Evolutionary conservation across 2,113 vertebrate species (phyloP).

Genomic region (Psittacara wagleri): DNA sequence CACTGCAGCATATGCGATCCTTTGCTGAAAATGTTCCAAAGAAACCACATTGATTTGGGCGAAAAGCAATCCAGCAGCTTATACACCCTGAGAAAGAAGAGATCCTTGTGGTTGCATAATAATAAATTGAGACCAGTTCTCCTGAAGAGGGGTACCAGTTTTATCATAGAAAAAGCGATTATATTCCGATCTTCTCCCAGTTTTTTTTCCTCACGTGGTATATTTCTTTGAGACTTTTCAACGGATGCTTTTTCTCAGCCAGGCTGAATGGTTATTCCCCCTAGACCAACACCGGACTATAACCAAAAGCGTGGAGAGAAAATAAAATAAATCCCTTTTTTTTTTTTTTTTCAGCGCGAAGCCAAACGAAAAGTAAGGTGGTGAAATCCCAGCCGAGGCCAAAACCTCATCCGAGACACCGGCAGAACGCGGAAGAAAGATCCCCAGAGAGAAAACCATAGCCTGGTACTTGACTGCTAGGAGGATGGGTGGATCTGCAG

Average conservation of each 20-base stretch:
- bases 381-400: conserved; percentile 77
- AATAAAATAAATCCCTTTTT: conserved; percentile 25
- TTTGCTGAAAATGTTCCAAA: conserved; percentile 99
- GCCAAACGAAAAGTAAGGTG: conserved; percentile 74
- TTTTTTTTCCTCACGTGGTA: conserved; percentile 91
- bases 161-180: conserved; percentile 91
- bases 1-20: conserved; percentile 99
- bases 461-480: conserved; percentile 88
- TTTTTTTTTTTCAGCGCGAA: conserved; percentile 70
- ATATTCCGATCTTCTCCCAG: conserved; percentile 90
- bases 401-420: conserved; percentile 86
- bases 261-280: conserved; percentile 83
- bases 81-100: conserved; percentile 98
- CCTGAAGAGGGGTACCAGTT: conserved; percentile 91
- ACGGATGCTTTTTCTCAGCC: conserved; percentile 82
- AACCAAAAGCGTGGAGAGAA: conserved; percentile 68
- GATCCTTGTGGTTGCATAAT: conserved; percentile 99
- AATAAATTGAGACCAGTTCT: conserved; percentile 95
- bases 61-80: conserved; percentile 99
- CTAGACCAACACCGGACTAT: conserved; percentile 78
- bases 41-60: conserved; percentile 99
- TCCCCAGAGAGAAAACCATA: conserved; percentile 88
- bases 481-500: conserved; percentile 93
- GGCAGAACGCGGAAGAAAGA: conserved; percentile 80
- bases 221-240: conserved; percentile 90